These are phyloP conservation scores for Pachyramphus minor DNA, from an alignment of 2,113 vertebrate species.

Conservation along the genomic window DNA sequence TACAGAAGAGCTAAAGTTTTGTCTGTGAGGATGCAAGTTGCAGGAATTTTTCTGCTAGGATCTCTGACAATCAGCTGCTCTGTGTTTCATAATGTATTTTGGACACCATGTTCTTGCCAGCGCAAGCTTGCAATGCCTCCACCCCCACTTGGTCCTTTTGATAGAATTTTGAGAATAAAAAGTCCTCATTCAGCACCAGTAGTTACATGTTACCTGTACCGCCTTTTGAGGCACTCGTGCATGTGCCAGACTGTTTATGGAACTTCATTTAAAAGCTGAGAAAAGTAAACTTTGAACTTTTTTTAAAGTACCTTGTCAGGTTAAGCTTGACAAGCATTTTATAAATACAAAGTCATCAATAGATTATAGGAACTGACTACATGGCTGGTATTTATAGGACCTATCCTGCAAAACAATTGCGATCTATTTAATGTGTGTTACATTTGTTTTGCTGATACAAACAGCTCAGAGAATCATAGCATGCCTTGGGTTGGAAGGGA, in stretches of 20 bases:
- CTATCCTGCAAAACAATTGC: background rate
- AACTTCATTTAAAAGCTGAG: background rate
- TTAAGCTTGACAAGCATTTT: background rate
- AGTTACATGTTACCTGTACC: background rate
- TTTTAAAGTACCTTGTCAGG: background rate
- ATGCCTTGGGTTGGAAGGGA: background rate
- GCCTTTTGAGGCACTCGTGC: background rate
- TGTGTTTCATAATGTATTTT: background rate
- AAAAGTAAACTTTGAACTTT: background rate
- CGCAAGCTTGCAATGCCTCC: background rate
- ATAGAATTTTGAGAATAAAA: background rate
- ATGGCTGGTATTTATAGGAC: background rate
- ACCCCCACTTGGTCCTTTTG: background rate
- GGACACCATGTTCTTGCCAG: background rate
- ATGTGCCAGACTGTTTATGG: background rate
- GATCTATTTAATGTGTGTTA: background rate
- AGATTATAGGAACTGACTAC: background rate
- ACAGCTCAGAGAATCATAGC: background rate
- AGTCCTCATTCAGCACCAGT: background rate
- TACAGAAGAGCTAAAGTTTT: background rate
- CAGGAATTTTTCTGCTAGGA: background rate
- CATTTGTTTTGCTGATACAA: background rate
- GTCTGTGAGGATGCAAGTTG: background rate
- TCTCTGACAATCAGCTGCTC: background rate
- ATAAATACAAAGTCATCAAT: background rate